Evolutionary conservation across 64 coral and sea anemone species (phyloP), one percentile per base, ranked within the genome.

Genomic region (Astreopora myriophthalma): DNA sequence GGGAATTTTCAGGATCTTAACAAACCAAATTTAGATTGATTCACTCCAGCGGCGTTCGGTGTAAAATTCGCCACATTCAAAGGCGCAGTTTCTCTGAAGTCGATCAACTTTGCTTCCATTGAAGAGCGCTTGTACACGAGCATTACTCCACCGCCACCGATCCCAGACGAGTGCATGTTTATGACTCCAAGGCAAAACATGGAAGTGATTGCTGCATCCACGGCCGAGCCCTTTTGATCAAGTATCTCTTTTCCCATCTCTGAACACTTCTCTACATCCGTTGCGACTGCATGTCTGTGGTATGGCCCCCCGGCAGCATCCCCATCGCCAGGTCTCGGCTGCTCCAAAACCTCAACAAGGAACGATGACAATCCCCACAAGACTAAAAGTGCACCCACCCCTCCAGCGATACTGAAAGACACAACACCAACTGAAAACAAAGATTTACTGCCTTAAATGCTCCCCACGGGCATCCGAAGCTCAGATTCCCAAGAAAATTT

Each of bases 131-230:
- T 89, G 31, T 94, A 94, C 9, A 94, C 26, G 27, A 94, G 35
- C 92, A 94, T 94, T 27, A 89, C 78, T 42, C 92, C 92, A 80
- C 92, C 86, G 17, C 92, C 92, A 23, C 84, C 84, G 23, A 93
- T 82, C 24, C 92, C 81, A 2, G 71, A 69, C 1, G 90, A 92
- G n/a, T 92, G 90, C 90, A 92, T 92, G 55, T 85, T 86, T 30
- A 92, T 48, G 31, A 92, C 90, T 11, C 90, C 91, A 51, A 88
- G 52, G 37, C 85, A 93, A 8, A 94, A 61, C 92, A 94, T 81
- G 29, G 92, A 66, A 20, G 86, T 86, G 24, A 94, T 94, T 6
- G 92, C 86, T 46, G 74, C 86, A n/a, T 94, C 92, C 9, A 94
- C 92, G 0, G 76, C 92, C 17, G 86, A 62, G 4, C 92, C 92